A percentile compares a stretch with the other conserved stretches of the same genome.
Evolutionary conservation across 2,113 vertebrate species (phyloP).

Genomic region (Notothenia coriiceps): DNA sequence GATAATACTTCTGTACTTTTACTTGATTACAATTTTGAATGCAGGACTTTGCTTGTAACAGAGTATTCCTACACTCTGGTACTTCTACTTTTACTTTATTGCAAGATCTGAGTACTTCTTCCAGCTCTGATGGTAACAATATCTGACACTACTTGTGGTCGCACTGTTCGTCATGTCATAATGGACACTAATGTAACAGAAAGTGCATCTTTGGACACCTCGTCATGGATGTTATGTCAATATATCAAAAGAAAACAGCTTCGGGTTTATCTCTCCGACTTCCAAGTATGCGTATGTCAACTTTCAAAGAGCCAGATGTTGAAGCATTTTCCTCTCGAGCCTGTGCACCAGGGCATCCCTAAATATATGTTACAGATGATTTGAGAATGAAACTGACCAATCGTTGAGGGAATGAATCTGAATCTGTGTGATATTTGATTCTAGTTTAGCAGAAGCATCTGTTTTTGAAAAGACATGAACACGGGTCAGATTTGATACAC

Average conservation of each 20-base stretch:
- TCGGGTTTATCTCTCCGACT: too few species aligned
- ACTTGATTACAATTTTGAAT: too few species aligned
- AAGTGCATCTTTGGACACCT: not conserved
- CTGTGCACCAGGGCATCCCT: not conserved
- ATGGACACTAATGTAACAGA: rapidly evolving
- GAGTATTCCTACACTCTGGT: too few species aligned
- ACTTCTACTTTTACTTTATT: too few species aligned
- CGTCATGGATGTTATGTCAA: not conserved
- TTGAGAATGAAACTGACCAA: not conserved
- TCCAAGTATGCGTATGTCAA: not conserved
- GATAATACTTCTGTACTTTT: too few species aligned
- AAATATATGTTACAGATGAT: not conserved
- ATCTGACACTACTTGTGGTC: not conserved
- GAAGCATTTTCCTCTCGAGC: not conserved
- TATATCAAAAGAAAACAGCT: not conserved
- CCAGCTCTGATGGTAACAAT: not conserved
- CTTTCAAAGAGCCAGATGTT: not conserved
- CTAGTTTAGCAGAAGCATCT: not conserved
- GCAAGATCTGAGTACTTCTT: too few species aligned
- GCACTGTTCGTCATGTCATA: too few species aligned
- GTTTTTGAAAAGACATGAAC: too few species aligned
- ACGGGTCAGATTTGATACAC: not conserved
- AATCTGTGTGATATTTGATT: not conserved
- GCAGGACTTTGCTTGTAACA: too few species aligned
- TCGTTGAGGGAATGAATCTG: not conserved